A percentile compares a stretch with the other conserved stretches of the same genome.
phyloP scores from a whole-genome alignment of 2,888 invertebrate genomes.

The Rhagium mordax region DNA sequence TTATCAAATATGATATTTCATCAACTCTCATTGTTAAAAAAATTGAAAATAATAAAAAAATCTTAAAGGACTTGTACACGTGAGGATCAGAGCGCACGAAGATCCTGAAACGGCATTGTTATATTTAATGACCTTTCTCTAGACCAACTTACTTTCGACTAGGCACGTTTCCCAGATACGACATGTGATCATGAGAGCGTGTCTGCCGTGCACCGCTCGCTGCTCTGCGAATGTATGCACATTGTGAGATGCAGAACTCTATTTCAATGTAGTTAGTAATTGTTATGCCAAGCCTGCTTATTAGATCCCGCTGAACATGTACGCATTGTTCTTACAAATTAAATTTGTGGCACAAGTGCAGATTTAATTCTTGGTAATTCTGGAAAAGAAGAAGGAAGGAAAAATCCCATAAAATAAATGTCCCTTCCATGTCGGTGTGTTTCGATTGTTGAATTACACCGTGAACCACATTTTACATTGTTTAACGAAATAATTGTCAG shows the following conservation, averaged over 20 bases:
- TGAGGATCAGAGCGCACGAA: not conserved
- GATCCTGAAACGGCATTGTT: not conserved
- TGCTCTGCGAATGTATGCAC: conserved; percentile 16
- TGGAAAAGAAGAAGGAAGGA: no score
- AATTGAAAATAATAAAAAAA: no score
- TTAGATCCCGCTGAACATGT: not conserved
- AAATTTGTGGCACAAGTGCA: not conserved
- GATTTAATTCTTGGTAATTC: not conserved
- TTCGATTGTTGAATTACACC: no score
- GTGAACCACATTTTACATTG: no score
- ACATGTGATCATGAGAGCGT: conserved; percentile 14
- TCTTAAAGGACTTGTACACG: not conserved
- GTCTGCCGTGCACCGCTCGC: not conserved
- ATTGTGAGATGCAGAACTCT: conserved; percentile 2
- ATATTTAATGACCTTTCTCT: conserved; percentile 7
- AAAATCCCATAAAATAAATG: no score
- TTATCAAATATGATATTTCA: no score
- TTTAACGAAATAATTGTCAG: no score
- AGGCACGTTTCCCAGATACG: conserved; percentile 18
- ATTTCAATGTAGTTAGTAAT: conserved; percentile 14
- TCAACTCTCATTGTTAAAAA: no score
- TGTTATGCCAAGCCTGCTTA: conserved; percentile 1
- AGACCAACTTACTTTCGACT: not conserved
- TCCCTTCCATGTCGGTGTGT: no score
- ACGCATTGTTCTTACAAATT: conserved; percentile 6